Evolutionary conservation across 2,888 invertebrate genomes (phyloP), one percentile per base, ranked within the genome.

Genomic region (Scelioninae gen. 2): DNA sequence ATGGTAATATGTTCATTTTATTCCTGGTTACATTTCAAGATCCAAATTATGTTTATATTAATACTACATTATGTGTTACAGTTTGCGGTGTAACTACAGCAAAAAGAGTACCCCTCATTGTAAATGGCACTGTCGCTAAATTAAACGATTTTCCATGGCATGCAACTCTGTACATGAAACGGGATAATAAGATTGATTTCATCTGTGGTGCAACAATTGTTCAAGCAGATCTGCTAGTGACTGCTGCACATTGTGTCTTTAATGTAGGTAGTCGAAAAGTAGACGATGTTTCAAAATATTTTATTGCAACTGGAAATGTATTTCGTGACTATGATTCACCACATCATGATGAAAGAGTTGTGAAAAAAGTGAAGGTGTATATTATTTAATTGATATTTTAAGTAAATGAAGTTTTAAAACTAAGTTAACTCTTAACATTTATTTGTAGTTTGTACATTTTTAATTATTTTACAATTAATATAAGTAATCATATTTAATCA

Each of bases 201-300:
- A 79, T 80, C 16, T 87, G 87, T 58, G 86, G 86, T 11, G 85
- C 86, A n/a, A 83, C 86, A 2, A 84, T 87, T 10, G 82, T 87
- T 57, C 79, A 81, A 2, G 79, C 81, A 0, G 79, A 82, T 71
- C 76, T 86, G 1, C 69, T 87, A 15, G 61, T 87, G n/a, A 87
- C 84, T 45, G 87, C 87, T n/a, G 87, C 87, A 2, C 87, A 87
- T 75, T 87, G 87, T 75, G 82, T 87, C 33, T 86, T 78, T 75
- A 78, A 85, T 28, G 85, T 84, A 19, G 31, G 0, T 0, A 60
- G 1, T 0, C 78, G 73, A n/a, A 63, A 6, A 33, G 22, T 77
- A 1, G 43, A 78, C 2, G 65, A 80, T 18, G 69, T 84, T 0
- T 75, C 64, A 1, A 39, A 57, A 15, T 75, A 53, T 22, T 69